Evolutionary conservation across 2,888 invertebrate genomes (phyloP), one percentile per base, ranked within the genome.

Genomic region (Monopis laevigella): DNA sequence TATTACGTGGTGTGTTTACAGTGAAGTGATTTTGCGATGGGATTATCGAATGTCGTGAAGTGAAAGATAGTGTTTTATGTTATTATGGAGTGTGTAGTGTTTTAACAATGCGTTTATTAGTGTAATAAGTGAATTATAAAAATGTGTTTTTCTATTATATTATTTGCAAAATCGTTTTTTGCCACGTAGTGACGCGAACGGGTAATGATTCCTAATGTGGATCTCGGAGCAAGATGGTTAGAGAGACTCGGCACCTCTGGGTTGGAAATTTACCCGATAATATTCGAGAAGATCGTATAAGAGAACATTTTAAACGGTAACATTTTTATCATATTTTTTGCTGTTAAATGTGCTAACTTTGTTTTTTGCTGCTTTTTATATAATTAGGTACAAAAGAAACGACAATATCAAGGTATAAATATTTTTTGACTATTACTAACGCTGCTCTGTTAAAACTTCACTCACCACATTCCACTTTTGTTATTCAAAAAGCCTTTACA

Each of bases 231-330:
- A 95, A 92, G 91, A 98, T 98, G 98, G 97, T 98, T 91, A 96
- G 97, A 92, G 96, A 97, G 95, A 96, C 96, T 89, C 94, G 97
- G 89, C 96, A 98, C 88, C 92, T 98, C 88, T 96, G 96, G 95
- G 96, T 98, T 90, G 97, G 96, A 90, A 97, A 96, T 90, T 93
- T 98, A 90, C 96, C 97, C 91, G 96, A 96, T 88, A 96, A 94
- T 88, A 93, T 95, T 87, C 92, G 94, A 78, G 96, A 96, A 86
- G 96, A 96, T 83, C 90, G 93, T 83, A 93, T 96, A 86, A 88
- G 92, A 86, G 95, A 96, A 85, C 93, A 94, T 86, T 96, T 97
- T 86, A 93, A 95, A 92, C 91, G 95, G 96, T 96, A 88, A 87
- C n/a, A n/a, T n/a, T n/a, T n/a, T n/a, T n/a, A n/a, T n/a, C n/a